Percentiles rank a stretch among this genome's conserved stretches.
These are phyloP conservation scores for Corythucha ciliata DNA, from an alignment of 2,888 invertebrate species.

Conservation along the genomic window DNA sequence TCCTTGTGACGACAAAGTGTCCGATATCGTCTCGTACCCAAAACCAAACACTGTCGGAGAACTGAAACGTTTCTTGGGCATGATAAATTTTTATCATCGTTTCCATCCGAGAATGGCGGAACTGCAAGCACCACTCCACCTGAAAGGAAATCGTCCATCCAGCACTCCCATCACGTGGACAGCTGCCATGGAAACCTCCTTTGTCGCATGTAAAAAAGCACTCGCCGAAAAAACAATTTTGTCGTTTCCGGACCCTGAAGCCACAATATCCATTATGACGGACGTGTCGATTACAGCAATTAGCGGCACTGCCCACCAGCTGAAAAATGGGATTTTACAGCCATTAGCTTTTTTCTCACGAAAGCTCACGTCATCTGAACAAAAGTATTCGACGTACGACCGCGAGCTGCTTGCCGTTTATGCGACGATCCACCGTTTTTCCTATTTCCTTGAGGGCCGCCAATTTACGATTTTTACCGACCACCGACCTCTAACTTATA, in stretches of 20 bases:
- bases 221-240: slow-evolving; percentile 41
- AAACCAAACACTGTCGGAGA: slow-evolving; percentile 36
- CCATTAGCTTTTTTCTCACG: slow-evolving; percentile 33
- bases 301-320: slow-evolving; percentile 23
- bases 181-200: slow-evolving; percentile 7
- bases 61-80: slow-evolving; percentile 38
- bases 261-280: slow-evolving; percentile 3
- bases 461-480: slow-evolving; percentile 15
- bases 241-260: slow-evolving; percentile 39
- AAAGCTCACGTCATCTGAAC: slow-evolving; percentile 35
- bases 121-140: too few species aligned
- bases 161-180: too few species aligned
- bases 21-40: slow-evolving; percentile 25
- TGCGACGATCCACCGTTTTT: slow-evolving; percentile 33
- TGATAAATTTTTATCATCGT: slow-evolving; percentile 40
- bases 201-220: slow-evolving; percentile 12
- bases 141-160: too few species aligned
- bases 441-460: slow-evolving; percentile 13
- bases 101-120: slow-evolving; percentile 40
- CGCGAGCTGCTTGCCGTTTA: slow-evolving; percentile 39
- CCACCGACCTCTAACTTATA: slow-evolving; percentile 12
- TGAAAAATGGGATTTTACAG: slow-evolving; percentile 18
- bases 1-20: slow-evolving; percentile 24
- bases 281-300: slow-evolving; percentile 22
- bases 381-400: slow-evolving; percentile 36